Conservation (phyloP, 53 echinoderm and acorn worm species). For the Holothuria leucospilota region DNA sequence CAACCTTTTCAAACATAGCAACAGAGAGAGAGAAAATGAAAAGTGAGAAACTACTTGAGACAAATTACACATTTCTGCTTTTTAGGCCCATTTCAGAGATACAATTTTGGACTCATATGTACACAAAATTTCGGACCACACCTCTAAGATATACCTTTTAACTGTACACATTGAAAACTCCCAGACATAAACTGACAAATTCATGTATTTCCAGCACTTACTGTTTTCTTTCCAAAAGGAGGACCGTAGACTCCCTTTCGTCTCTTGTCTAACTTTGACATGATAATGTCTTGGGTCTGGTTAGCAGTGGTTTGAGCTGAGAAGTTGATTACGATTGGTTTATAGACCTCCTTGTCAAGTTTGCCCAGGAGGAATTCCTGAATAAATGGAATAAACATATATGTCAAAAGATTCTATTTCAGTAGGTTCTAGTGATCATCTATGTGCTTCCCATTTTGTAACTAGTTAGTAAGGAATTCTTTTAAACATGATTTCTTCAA, state of each 20-base stretch:
- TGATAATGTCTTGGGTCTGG: conserved; percentile 98
- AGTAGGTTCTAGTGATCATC: not conserved
- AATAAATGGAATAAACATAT: not conserved
- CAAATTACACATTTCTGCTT: no score
- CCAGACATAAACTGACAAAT: no score
- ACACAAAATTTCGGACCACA: no score
- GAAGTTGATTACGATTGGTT: conserved; percentile 98
- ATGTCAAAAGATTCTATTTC: not conserved
- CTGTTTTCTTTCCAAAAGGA: conserved; percentile 97
- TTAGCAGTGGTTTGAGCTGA: conserved; percentile 98
- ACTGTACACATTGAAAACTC: no score
- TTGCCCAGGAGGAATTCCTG: conserved; percentile 94
- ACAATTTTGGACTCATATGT: no score
- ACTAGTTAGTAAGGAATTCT: not conserved
- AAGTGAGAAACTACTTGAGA: no score
- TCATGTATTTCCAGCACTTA: conserved; percentile 48
- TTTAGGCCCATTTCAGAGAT: no score
- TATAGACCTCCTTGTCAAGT: conserved; percentile 93
- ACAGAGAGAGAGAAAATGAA: no score
- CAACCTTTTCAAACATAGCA: no score
- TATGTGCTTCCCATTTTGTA: no score
- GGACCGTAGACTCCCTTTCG: conserved; percentile 99
- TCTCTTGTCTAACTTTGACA: conserved; percentile 98
- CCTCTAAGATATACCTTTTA: no score
- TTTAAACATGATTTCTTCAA: no score